A percentile compares a stretch with the other conserved stretches of the same genome.
Conservation (phyloP, 2,888 invertebrate genomes). For the Amiota communis region DNA sequence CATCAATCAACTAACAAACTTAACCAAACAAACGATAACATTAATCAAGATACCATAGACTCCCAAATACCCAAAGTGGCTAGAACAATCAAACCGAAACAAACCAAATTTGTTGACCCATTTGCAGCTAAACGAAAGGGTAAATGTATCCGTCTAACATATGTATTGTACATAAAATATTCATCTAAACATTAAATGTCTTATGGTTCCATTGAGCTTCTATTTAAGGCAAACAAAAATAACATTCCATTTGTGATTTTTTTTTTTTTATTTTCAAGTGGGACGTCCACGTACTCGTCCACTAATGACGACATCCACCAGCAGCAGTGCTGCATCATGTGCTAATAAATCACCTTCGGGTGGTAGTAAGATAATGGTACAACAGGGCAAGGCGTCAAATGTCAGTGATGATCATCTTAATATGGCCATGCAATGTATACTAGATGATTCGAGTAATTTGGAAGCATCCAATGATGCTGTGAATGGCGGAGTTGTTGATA, state of each 20-base stretch:
- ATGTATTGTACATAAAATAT: background rate
- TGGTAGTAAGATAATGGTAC: constrained; percentile 45
- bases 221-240: background rate
- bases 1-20: no score
- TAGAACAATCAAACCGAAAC: constrained; percentile 48
- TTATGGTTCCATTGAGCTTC: background rate
- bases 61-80: constrained; percentile 50
- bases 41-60: constrained; percentile 27
- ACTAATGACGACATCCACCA: constrained; percentile 41
- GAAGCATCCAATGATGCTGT: constrained; percentile 46
- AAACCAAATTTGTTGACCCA: constrained; percentile 62
- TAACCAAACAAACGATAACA: no score
- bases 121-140: constrained; percentile 72
- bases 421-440: constrained; percentile 72
- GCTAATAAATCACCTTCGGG: constrained; percentile 24
- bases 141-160: constrained; percentile 49
- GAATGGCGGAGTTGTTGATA: constrained; percentile 20
- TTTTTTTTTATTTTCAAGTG: constrained; percentile 67
- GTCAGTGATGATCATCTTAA: constrained; percentile 68
- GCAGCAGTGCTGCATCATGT: background rate
- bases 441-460: constrained; percentile 65
- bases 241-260: constrained; percentile 30
- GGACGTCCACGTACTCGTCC: constrained; percentile 74
- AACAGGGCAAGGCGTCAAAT: constrained; percentile 29
- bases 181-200: constrained; percentile 10